phyloP scores from a whole-genome alignment of 2,113 vertebrate species.

The Recurvirostra avosetta region DNA sequence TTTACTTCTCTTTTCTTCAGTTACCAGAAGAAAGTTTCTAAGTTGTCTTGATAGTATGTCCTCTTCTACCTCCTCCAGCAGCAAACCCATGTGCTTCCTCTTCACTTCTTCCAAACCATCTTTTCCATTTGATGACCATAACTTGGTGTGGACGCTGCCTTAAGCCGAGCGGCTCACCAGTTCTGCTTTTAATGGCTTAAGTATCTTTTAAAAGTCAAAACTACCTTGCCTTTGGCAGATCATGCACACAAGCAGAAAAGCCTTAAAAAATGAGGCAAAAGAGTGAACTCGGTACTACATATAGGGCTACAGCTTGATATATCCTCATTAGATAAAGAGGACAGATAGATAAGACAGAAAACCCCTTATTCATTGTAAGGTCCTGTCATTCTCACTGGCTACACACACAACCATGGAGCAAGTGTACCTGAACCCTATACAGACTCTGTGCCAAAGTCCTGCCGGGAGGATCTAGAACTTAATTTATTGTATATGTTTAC shows the following conservation, averaged over 20 bases:
- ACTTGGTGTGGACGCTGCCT: not conserved
- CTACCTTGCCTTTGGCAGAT: not conserved
- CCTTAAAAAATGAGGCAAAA: not conserved
- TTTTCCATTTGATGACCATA: not conserved
- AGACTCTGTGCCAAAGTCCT: not conserved
- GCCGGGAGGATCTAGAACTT: not conserved
- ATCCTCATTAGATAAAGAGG: too few species aligned
- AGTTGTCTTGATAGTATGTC: not conserved
- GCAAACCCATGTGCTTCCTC: not conserved
- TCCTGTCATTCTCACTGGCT: not conserved
- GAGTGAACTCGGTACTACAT: not conserved
- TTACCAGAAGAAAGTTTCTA: not conserved
- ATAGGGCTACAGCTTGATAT: too few species aligned
- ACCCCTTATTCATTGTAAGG: not conserved
- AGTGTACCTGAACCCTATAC: not conserved
- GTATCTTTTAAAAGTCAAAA: not conserved
- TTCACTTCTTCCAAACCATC: not conserved
- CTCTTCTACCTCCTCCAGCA: not conserved
- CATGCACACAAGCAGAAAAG: not conserved
- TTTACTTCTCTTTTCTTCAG: not conserved
- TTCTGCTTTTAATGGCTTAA: not conserved
- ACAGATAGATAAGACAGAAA: not conserved
- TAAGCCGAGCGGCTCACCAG: not conserved
- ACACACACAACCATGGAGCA: not conserved
- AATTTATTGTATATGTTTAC: conserved; percentile 41